Evolutionary conservation across 2,888 invertebrate genomes (phyloP).

Genomic region (Sinopyrophorus schimmeli): DNA sequence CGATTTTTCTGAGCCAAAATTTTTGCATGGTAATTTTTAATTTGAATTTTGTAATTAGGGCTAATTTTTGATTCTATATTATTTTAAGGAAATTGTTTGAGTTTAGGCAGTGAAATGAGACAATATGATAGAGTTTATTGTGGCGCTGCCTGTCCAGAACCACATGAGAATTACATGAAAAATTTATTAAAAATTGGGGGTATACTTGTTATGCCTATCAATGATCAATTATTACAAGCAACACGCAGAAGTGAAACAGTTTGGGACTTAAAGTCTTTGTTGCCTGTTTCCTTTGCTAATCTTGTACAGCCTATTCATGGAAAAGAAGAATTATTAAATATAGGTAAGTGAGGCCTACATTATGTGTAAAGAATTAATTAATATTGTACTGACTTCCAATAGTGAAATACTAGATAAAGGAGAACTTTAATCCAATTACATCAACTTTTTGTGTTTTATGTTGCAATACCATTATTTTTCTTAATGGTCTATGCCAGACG

Average conservation of each 20-base stretch:
- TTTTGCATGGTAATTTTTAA: constrained; percentile 64
- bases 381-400: too few species aligned
- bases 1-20: constrained; percentile 83
- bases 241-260: constrained; percentile 63
- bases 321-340: constrained; percentile 47
- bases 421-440: too few species aligned
- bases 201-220: constrained; percentile 80
- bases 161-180: constrained; percentile 73
- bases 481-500: too few species aligned
- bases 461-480: too few species aligned
- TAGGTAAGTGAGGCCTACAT: too few species aligned
- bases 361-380: too few species aligned
- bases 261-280: constrained; percentile 66
- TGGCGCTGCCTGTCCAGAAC: constrained; percentile 79
- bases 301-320: constrained; percentile 60
- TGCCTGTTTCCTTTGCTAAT: constrained; percentile 80
- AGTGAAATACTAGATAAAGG: too few species aligned
- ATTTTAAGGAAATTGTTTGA: constrained; percentile 70
- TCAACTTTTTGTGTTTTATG: too few species aligned
- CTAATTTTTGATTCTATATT: constrained; percentile 18
- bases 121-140: constrained; percentile 88
- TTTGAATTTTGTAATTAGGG: too few species aligned
- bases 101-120: constrained; percentile 61
- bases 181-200: constrained; percentile 80
- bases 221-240: constrained; percentile 76